phyloP scores from a whole-genome alignment of 2,797 vertebrate species.

The Onychomys leucogaster region DNA sequence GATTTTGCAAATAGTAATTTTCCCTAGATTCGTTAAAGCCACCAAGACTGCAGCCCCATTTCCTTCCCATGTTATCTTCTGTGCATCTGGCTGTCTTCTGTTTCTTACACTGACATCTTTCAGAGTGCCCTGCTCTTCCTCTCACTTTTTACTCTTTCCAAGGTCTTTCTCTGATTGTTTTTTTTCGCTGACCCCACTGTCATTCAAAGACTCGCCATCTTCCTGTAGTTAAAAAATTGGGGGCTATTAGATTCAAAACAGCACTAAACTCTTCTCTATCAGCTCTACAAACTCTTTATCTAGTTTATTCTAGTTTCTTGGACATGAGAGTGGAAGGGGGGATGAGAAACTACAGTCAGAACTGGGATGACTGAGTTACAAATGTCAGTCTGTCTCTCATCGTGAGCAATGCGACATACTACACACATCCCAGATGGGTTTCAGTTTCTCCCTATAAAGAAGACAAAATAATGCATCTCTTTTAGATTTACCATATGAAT shows the following conservation, averaged over 20 bases:
- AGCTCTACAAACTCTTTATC: conserved; percentile 29
- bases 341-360: neutral
- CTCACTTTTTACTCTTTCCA: neutral
- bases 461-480: conserved; percentile 43
- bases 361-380: neutral
- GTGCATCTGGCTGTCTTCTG: neutral
- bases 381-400: conserved; percentile 2
- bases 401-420: neutral
- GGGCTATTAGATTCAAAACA: conserved; percentile 41
- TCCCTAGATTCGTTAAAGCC: conserved; percentile 28
- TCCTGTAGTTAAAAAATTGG: conserved; percentile 35
- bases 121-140: neutral
- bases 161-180: neutral
- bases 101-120: neutral
- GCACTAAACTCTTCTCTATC: neutral
- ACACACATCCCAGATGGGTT: neutral
- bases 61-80: neutral
- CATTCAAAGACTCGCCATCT: neutral
- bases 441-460: conserved; percentile 23
- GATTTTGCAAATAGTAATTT: neutral
- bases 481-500: conserved; percentile 27
- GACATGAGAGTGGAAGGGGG: neutral
- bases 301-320: conserved; percentile 29
- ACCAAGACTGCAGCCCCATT: neutral
- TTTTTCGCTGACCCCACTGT: neutral